Evolutionary conservation across 1,140 invertebrate genomes (phyloP), one percentile per base, ranked within the genome.

Genomic region (Berghia stephanieae): DNA sequence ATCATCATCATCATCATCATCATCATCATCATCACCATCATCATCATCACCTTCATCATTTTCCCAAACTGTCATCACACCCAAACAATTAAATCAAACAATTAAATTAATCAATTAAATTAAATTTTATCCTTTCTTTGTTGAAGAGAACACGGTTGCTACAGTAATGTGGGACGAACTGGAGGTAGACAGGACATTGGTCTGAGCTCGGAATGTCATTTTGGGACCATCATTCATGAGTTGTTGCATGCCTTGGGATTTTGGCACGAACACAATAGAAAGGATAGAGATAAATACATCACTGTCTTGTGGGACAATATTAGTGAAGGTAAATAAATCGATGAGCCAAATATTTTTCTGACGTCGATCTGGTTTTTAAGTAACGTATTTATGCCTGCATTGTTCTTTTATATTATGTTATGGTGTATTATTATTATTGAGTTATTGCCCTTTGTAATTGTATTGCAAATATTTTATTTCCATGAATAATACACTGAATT

Each of bases 261-360:
- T 75, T 88, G 84, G 75, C 89, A 90, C 74, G 88, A 90, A 78
- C 89, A 90, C 57, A 89, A 85, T 72, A 78, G 89, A 76, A 82
- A 83, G 0, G 89, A 90, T 79, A 81, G 89, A 52, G 88, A 90
- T 74, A 78, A 84, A 5, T 89, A 86, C 80, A 79, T 90, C 5
- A 79, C 79, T 24, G 83, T 90, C 13, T 78, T 86, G 42, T 84
- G 79, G 78, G 77, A 83, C n/a, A 89, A 90, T 75, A 86, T 90
- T 21, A 42, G 77, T 31, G 40, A 74, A 67, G 84, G 86, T 86
- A 80, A 57, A n/a, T n/a, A n/a, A n/a, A n/a, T n/a, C n/a, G n/a
- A n/a, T n/a, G 69, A 43, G 13, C 46, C 13, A 40, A 31, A 8
- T 3, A 38, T 43, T 27, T 66, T 21, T 66, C 60, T n/a, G n/a